Evolutionary conservation across 2,113 vertebrate genomes (phyloP), one percentile per base, ranked within the genome.

Genomic region (Tachycineta bicolor): DNA sequence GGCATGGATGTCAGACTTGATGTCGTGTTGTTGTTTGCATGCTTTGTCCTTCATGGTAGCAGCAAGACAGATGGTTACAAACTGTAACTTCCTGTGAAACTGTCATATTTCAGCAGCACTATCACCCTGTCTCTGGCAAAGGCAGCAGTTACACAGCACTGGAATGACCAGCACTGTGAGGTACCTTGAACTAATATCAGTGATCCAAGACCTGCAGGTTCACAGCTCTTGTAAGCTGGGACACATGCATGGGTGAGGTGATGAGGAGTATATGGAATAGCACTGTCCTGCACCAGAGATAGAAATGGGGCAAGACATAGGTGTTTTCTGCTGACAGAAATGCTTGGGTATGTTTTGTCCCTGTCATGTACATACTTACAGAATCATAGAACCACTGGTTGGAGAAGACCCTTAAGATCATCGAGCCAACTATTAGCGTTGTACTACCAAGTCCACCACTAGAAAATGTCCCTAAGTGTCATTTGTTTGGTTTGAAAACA

Each of bases 371-470:
- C 1, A 2, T 14, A 55, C 6, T 29, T 63, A 41, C 1, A 21
- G 41, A 41, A 75, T 60, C 20, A 53, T 5, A 24, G 20, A 53
- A 25, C 68, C 20, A 22, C 11, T 55, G 21, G 11, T 4, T 76
- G 41, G 24, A 60, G 24, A 62, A 41, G 29, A 41, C n/a, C 13
- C 6, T 55, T 41, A 26, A 47, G 21, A 47, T 55, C 17, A 53
- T 46, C 0, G 0, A 83, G 16, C 37, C 39, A 62, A 1, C 20
- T 16, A 13, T 53, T 46, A 60, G 29, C 0, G 0, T 47, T 53
- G 29, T 7, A 31, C 46, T 75, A 46, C n/a, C 55, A 53, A 25
- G 5, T 55, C n/a, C 25, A 31, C 29, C 18, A 15, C 41, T 31
- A 55, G 56, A 41, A 46, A 14, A 11, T 31, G 5, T 53, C n/a